phyloP scores from a whole-genome alignment of 1,140 invertebrate genomes.

The Contarinia nasturtii region DNA sequence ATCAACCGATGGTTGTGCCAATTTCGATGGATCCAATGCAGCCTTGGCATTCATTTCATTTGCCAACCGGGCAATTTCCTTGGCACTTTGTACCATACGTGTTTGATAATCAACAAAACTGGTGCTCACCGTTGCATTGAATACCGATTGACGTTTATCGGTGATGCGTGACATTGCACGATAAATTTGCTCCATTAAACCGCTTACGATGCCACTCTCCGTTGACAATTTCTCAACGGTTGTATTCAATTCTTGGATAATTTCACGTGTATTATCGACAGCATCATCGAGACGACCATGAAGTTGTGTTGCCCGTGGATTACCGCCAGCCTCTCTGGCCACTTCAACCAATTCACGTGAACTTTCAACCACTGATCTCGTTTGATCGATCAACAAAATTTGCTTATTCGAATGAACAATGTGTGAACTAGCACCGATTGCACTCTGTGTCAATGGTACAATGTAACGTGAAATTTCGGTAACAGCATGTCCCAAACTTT shows the following conservation, averaged over 20 bases:
- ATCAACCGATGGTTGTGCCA: slow-evolving; percentile 64
- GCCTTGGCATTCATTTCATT: slow-evolving; percentile 85
- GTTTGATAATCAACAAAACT: slow-evolving; percentile 94
- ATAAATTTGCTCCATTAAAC: slow-evolving; percentile 78
- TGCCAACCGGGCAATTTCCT: slow-evolving; percentile 81
- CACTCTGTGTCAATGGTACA: slow-evolving; percentile 63
- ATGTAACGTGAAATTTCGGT: slow-evolving; percentile 57
- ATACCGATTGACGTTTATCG: slow-evolving; percentile 33
- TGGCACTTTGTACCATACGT: slow-evolving; percentile 80
- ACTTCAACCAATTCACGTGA: slow-evolving; percentile 67
- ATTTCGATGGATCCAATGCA: slow-evolving; percentile 39
- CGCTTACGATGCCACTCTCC: slow-evolving; percentile 65
- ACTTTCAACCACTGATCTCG: slow-evolving; percentile 86
- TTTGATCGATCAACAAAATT: slow-evolving; percentile 72
- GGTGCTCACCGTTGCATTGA: slow-evolving; percentile 28
- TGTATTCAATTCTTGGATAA: slow-evolving; percentile 60
- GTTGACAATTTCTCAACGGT: slow-evolving; percentile 71
- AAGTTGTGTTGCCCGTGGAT: slow-evolving; percentile 60
- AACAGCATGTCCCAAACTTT: slow-evolving; percentile 79
- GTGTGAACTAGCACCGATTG: slow-evolving; percentile 75
- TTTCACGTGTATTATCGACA: slow-evolving; percentile 55
- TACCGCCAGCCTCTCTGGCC: slow-evolving; percentile 81
- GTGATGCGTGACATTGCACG: slow-evolving; percentile 66
- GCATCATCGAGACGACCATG: slow-evolving; percentile 73
- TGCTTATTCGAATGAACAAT: slow-evolving; percentile 81